phyloP scores from a whole-genome alignment of 2,113 vertebrate genomes.

The Lepisosteus oculatus region DNA sequence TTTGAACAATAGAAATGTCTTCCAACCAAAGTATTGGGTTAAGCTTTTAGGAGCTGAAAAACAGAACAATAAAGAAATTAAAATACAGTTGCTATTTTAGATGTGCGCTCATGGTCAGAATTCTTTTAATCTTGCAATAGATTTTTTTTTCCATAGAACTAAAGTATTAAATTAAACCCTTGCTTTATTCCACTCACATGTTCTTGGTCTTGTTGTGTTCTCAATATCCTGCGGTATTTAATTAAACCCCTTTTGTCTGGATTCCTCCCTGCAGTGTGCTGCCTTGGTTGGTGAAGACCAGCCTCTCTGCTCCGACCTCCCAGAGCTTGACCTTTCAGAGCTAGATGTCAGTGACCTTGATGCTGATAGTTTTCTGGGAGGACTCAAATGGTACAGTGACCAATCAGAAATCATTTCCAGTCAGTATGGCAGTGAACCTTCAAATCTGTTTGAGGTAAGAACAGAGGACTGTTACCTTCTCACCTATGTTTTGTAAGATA shows the following conservation, averaged over 20 bases:
- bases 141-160: neutral
- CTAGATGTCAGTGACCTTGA: conserved; percentile 97
- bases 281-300: conserved; percentile 99
- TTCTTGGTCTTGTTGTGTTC: conserved; percentile 29
- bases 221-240: conserved; percentile 42
- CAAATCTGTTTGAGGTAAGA: conserved; percentile 96
- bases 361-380: conserved; percentile 92
- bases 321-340: conserved; percentile 98
- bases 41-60: too few species aligned
- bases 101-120: neutral
- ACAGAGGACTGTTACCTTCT: neutral
- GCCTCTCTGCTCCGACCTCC: conserved; percentile 97
- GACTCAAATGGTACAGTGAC: conserved; percentile 99
- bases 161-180: neutral
- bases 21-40: too few species aligned
- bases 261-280: conserved; percentile 80
- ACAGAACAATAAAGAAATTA: neutral
- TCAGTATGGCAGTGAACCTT: conserved; percentile 91
- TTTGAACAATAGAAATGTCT: neutral
- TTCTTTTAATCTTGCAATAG: neutral
- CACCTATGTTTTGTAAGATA: neutral
- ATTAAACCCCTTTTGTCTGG: conserved; percentile 34
- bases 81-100: neutral
- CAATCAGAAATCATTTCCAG: conserved; percentile 98
- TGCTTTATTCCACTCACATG: conserved; percentile 54